Evolutionary conservation across 1,140 invertebrate genomes (phyloP).

Genomic region (Cyclargus thomasi): DNA sequence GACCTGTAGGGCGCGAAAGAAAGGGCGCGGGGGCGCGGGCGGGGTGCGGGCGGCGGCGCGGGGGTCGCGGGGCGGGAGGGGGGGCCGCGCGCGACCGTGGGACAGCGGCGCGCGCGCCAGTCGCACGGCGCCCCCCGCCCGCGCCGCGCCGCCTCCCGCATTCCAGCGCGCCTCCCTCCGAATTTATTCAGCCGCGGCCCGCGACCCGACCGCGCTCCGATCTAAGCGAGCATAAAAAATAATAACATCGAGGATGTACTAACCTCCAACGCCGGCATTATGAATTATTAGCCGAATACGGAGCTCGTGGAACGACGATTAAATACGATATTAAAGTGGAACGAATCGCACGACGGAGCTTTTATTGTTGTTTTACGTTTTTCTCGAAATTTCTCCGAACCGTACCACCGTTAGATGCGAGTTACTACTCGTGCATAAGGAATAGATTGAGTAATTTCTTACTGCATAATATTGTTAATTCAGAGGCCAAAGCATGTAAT

Average conservation of each 20-base stretch:
- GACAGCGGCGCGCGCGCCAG: slow-evolving; percentile 68
- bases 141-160: slow-evolving; percentile 56
- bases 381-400: neutral
- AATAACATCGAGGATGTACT: slow-evolving; percentile 13
- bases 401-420: neutral
- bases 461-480: no score
- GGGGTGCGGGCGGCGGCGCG: slow-evolving; percentile 40
- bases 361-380: neutral
- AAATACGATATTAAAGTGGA: neutral
- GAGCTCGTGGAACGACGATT: neutral
- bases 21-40: slow-evolving; percentile 56
- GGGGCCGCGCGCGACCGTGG: slow-evolving; percentile 55
- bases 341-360: neutral
- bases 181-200: slow-evolving; percentile 68
- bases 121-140: slow-evolving; percentile 65
- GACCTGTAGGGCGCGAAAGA: slow-evolving; percentile 74
- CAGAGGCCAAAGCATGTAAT: no score
- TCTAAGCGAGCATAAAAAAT: slow-evolving; percentile 19
- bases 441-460: no score
- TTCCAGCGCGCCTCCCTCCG: slow-evolving; percentile 69
- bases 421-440: no score
- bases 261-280: neutral
- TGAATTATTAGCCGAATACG: slow-evolving; percentile 11
- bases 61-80: slow-evolving; percentile 61
- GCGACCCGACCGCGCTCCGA: slow-evolving; percentile 51